phyloP scores from a whole-genome alignment of 2,113 vertebrate species.

The Phyllostomus discolor region DNA sequence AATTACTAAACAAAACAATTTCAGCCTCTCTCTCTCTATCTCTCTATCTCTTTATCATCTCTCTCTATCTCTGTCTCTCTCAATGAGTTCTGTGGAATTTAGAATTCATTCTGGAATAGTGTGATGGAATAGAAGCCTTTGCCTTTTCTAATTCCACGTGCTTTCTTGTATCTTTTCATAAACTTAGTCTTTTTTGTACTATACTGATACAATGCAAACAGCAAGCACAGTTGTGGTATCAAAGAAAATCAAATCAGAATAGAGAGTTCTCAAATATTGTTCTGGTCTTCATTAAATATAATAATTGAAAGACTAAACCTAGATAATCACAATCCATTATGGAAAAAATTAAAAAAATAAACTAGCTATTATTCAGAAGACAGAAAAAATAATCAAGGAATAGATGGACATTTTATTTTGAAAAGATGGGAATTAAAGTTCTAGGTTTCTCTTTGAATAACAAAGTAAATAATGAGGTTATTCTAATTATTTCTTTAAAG shows the following conservation, averaged over 20 bases:
- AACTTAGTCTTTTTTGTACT: not conserved
- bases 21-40: not conserved
- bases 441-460: not conserved
- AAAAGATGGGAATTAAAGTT: not conserved
- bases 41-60: not conserved
- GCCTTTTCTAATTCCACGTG: not conserved
- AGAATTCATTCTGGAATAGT: not conserved
- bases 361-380: not conserved
- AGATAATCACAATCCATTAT: not conserved
- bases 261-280: not conserved
- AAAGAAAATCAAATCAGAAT: not conserved
- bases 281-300: not conserved
- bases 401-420: not conserved
- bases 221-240: not conserved
- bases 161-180: not conserved
- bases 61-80: no score
- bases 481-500: not conserved
- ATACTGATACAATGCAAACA: not conserved
- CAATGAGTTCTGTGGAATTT: not conserved
- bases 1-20: not conserved
- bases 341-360: not conserved
- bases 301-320: not conserved
- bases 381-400: not conserved
- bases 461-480: not conserved
- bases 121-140: not conserved